A percentile compares a stretch with the other conserved stretches of the same genome.
phyloP scores from a whole-genome alignment of 2,888 invertebrate genomes.

The Stenoptilia bipunctidactyla region DNA sequence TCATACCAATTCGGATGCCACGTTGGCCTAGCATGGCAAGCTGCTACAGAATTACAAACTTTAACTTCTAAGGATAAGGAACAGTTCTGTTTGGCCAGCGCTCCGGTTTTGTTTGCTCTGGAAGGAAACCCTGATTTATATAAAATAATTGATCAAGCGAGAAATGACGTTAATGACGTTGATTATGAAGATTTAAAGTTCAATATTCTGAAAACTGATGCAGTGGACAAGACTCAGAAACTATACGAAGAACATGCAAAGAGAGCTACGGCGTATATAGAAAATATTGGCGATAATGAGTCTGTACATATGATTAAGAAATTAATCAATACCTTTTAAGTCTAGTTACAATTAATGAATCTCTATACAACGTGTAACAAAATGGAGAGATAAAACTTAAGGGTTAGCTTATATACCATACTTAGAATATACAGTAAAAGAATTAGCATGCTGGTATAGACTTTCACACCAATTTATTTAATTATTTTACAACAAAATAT shows the following conservation, averaged over 20 bases:
- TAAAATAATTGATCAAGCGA: constrained; percentile 72
- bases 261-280: constrained; percentile 46
- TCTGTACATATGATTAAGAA: constrained; percentile 60
- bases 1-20: constrained; percentile 87
- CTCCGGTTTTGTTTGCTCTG: constrained; percentile 87
- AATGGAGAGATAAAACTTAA: too few species aligned
- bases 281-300: constrained; percentile 48
- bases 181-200: constrained; percentile 74
- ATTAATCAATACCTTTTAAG: constrained; percentile 40
- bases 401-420: too few species aligned
- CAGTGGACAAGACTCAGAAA: constrained; percentile 47
- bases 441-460: too few species aligned
- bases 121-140: constrained; percentile 82
- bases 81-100: constrained; percentile 82
- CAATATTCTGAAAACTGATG: constrained; percentile 56
- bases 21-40: constrained; percentile 86
- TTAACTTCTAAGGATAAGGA: constrained; percentile 71
- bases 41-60: constrained; percentile 54
- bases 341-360: neutral
- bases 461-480: too few species aligned
- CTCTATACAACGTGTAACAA: too few species aligned
- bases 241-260: constrained; percentile 53
- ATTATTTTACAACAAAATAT: too few species aligned
- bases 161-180: constrained; percentile 75
- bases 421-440: too few species aligned